A percentile compares a stretch with the other conserved stretches of the same genome.
Conservation (phyloP, 2,888 invertebrate genomes). For the Neoitamus cyanurus region DNA sequence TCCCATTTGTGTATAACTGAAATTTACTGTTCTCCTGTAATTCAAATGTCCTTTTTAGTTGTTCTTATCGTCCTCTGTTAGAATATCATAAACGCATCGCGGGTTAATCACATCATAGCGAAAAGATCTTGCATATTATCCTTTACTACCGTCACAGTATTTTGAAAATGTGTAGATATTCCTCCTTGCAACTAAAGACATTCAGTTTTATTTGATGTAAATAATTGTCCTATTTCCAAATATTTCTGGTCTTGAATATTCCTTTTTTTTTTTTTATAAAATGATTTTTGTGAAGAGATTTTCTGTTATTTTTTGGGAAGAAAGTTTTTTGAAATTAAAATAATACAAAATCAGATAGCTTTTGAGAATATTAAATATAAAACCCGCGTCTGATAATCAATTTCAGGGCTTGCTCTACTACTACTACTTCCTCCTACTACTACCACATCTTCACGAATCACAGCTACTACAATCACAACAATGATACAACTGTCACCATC, state of each 20-base stretch:
- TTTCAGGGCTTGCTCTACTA: conserved; percentile 54
- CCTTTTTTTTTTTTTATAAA: too few relatives aligned
- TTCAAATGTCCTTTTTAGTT: not conserved
- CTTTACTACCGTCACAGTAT: not conserved
- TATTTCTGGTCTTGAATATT: conserved; percentile 33
- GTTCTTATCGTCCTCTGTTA: not conserved
- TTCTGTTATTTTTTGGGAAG: not conserved
- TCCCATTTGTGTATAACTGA: not conserved
- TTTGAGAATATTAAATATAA: conserved; percentile 45
- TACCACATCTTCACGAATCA: conserved; percentile 53
- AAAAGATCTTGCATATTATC: not conserved
- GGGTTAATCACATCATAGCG: not conserved
- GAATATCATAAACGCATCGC: not conserved
- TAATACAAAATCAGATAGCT: not conserved
- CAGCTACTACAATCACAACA: conserved; percentile 45
- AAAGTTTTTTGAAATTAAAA: not conserved
- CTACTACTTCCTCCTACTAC: conserved; percentile 52
- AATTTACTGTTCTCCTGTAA: not conserved
- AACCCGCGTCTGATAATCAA: conserved; percentile 54
- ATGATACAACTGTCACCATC: conserved; percentile 34
- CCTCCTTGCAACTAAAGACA: too few relatives aligned
- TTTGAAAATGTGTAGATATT: too few relatives aligned
- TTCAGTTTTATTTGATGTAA: too few relatives aligned
- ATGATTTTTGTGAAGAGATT: not conserved
- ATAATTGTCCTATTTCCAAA: not conserved